These are phyloP conservation scores for Squalus acanthias DNA, from an alignment of 2,797 vertebrate species.

Conservation along the genomic window DNA sequence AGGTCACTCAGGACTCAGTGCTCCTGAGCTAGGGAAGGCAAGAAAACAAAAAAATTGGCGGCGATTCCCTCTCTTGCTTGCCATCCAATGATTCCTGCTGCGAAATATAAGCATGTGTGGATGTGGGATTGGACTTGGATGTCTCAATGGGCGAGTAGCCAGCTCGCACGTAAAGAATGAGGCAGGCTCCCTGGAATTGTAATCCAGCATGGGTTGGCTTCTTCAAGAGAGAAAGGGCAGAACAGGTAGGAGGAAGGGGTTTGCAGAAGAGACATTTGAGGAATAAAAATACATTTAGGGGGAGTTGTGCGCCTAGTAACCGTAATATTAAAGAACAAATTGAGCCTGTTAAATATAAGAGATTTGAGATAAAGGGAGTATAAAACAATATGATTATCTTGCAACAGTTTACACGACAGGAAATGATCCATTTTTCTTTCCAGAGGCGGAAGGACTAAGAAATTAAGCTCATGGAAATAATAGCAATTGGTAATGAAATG, in stretches of 20 bases:
- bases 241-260: neutral
- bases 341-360: neutral
- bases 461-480: neutral
- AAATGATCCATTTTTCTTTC: neutral
- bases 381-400: neutral
- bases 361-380: neutral
- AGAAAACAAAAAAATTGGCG: neutral
- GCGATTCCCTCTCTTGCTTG: neutral
- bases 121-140: neutral
- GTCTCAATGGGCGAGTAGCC: neutral
- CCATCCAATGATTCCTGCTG: neutral
- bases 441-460: neutral
- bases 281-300: neutral
- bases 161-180: no score
- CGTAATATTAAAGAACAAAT: neutral
- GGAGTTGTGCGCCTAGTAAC: neutral
- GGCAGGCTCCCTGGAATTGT: neutral
- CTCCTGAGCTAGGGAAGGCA: neutral
- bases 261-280: neutral
- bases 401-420: neutral
- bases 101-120: neutral
- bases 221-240: neutral
- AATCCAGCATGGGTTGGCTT: neutral
- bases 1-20: neutral
- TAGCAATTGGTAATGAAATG: neutral